phyloP scores from a whole-genome alignment of 2,113 vertebrate genomes.

The Erythrolamprus reginae region DNA sequence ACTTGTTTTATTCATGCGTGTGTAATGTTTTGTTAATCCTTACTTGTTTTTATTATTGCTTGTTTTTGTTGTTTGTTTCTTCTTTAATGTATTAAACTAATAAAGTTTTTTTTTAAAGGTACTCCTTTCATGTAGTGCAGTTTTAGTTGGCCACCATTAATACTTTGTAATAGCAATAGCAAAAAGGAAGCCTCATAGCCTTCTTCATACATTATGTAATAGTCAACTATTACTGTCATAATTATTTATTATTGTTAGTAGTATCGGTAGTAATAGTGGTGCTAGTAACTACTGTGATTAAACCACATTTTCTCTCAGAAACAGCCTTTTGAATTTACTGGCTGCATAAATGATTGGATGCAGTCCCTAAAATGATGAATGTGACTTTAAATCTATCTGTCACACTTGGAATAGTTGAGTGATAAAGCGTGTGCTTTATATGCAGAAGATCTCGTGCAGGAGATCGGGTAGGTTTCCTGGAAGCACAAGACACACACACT shows the following conservation, averaged over 20 bases:
- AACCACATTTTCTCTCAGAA: background rate
- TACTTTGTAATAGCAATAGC: background rate
- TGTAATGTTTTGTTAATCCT: too few species aligned
- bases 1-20: too few species aligned
- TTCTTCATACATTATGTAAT: background rate
- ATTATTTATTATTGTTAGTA: background rate
- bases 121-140: background rate
- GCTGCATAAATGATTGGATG: background rate
- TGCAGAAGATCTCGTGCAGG: background rate
- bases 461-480: background rate
- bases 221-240: background rate
- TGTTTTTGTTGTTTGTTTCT: too few species aligned
- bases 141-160: background rate
- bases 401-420: background rate
- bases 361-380: background rate
- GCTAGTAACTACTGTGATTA: background rate
- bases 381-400: background rate
- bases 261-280: background rate
- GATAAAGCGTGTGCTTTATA: background rate
- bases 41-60: too few species aligned
- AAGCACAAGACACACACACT: background rate
- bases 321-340: background rate
- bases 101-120: too few species aligned
- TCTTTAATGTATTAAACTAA: too few species aligned
- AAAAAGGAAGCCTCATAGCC: background rate